A percentile compares a stretch with the other conserved stretches of the same genome.
These are phyloP conservation scores for Spheniscus mendiculus DNA, from an alignment of 2,113 vertebrate genomes.

Conservation along the genomic window DNA sequence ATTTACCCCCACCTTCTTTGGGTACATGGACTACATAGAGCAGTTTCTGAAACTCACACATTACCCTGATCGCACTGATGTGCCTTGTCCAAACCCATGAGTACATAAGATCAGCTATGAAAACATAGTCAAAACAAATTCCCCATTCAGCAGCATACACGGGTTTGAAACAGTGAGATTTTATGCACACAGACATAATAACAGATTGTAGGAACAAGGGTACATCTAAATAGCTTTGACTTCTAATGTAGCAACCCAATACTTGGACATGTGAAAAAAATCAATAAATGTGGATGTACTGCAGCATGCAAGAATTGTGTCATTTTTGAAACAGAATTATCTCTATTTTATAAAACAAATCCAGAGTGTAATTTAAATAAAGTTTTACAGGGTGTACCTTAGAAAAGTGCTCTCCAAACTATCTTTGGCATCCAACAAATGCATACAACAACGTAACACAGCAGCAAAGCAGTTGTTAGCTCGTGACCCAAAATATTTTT, in stretches of 20 bases:
- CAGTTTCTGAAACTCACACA: constrained; percentile 44
- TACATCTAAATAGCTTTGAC: background rate
- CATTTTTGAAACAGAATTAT: background rate
- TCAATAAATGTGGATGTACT: background rate
- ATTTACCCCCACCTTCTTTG: rapidly evolving
- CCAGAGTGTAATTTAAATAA: background rate
- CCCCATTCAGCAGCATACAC: background rate
- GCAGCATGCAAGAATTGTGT: background rate
- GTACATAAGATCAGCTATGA: background rate
- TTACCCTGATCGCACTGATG: background rate
- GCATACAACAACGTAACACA: background rate
- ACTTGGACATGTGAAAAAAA: background rate
- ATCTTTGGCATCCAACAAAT: background rate
- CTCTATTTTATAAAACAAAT: background rate
- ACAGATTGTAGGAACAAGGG: background rate
- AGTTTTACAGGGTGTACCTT: background rate
- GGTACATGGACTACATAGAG: background rate
- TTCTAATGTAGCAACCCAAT: background rate
- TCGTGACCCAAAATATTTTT: background rate
- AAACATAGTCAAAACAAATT: background rate
- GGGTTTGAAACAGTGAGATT: background rate
- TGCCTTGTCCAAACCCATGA: background rate
- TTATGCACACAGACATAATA: constrained; percentile 14
- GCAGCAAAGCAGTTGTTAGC: background rate
- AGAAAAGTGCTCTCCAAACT: background rate